These are phyloP conservation scores for Aspidapion aeneum DNA, from an alignment of 2,888 invertebrate species.

Conservation along the genomic window DNA sequence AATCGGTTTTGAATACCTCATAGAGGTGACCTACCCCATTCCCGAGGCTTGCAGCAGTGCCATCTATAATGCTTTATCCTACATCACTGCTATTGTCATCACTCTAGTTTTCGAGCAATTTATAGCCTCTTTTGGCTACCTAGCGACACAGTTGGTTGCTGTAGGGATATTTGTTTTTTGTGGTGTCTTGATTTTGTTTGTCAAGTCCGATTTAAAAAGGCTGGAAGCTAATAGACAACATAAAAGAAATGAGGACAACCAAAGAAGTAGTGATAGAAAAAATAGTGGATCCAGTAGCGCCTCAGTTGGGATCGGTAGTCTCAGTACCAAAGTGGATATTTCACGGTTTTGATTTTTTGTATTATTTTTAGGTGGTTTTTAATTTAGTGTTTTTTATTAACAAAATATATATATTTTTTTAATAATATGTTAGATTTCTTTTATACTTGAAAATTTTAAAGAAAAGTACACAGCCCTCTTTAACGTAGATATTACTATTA, in stretches of 20 bases:
- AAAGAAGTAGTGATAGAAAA: background rate
- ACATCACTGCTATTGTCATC: conserved; percentile 32
- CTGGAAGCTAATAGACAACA: conserved; percentile 25
- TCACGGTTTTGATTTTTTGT: too few species aligned
- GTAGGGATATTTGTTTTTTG: conserved; percentile 23
- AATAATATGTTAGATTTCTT: too few species aligned
- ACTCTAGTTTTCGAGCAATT: conserved; percentile 32
- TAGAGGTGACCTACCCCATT: conserved; percentile 93
- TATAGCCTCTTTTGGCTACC: conserved; percentile 28
- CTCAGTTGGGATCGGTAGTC: too few species aligned
- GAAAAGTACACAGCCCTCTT: too few species aligned
- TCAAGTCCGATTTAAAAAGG: conserved; percentile 32
- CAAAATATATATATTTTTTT: too few species aligned
- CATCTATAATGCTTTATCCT: conserved; percentile 74
- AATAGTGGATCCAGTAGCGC: background rate
- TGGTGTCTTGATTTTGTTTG: conserved; percentile 25
- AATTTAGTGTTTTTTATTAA: too few species aligned
- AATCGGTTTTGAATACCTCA: conserved; percentile 93
- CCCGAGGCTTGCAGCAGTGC: conserved; percentile 95
- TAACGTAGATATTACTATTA: too few species aligned
- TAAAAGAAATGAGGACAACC: background rate
- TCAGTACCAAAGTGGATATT: too few species aligned
- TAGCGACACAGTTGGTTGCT: conserved; percentile 27
- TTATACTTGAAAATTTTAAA: too few species aligned
- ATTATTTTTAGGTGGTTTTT: too few species aligned